Evolutionary conservation across 2,113 vertebrate species (phyloP), one percentile per base, ranked within the genome.

Genomic region (Cochlearius cochlearius): DNA sequence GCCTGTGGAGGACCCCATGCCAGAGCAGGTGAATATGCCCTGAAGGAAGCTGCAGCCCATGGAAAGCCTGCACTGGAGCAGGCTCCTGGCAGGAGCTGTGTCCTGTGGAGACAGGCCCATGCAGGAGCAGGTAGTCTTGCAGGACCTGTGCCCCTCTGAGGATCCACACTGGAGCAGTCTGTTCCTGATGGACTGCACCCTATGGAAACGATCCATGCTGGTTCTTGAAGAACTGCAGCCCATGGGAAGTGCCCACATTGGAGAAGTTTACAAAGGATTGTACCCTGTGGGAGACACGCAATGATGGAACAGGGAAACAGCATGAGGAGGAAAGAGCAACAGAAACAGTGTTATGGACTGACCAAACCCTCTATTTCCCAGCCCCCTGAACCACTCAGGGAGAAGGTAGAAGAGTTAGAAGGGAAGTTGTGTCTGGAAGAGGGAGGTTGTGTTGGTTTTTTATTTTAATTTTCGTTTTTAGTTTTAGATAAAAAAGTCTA

Each of bases 271-370:
- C 30, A 38, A 85, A 94, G n/a, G 34, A 49, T 30, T 60, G 29
- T 29, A 10, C 53, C 11, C 30, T 1, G 0, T 26, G n/a, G 18
- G 12, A 15, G 11, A 16, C 6, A 66, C 2, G 12, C 5, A 2
- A 2, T 19, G 11, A 4, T 36, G 27, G 50, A 74, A 66, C 3
- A 49, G 41, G 11, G 18, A 9, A 71, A 63, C 9, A 53, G 11
- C 1, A 3, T 29, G 38, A 83, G 36, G 14, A 45, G 18, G 14
- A 63, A 50, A 39, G 36, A 89, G 17, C 43, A 83, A n/a, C n/a
- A 73, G 47, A 20, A 7, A n/a, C 4, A 50, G 10, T n/a, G 10
- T 47, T 87, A 50, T 7, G 67, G 26, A 21, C 29, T 73, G 8
- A 59, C 13, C 38, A 56, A 15, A 56, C 8, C 0, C 9, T 14